Evolutionary conservation across 35 echinoderm and acorn worm genomes (phyloP), one percentile per base, ranked within the genome.

Genomic region (Acanthaster planci): DNA sequence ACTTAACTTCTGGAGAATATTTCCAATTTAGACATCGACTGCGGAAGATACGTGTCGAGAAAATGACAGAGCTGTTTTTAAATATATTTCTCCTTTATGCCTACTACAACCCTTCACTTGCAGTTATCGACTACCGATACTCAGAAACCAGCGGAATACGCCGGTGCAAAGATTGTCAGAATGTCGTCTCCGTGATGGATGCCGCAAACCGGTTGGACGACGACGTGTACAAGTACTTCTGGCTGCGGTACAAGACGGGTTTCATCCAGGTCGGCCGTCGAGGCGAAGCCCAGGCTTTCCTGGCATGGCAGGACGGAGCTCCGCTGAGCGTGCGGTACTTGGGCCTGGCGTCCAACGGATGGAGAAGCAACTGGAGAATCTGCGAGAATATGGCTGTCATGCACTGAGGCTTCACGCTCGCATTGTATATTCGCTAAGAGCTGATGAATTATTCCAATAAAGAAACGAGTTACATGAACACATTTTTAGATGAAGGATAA

Each of bases 241-340:
- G 58, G 52, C 53, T 83, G 26, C 53, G 53, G 21, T 83, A 58
- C 58, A 23, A 10, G 0, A 57, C 36, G 36, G 81, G 81, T 5
- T 58, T 55, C 8, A 57, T 83, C 7, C 17, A 54, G 15, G 50
- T 83, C 6, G 81, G 81, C 58, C 53, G 52, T n/a, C 8, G 38
- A 30, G 81, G 81, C 27, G 60, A 76, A 8, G 0, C 2, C 7
- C 4, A 47, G 42, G 10, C 83, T 15, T 85, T 85, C 30, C 68
- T 85, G 83, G 8, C 21, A 35, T 85, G 83, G 83, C 83, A 85
- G 40, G 83, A 85, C 47, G 34, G 19, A 3, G 34, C 38, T 47
- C 83, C 83, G 12, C 29, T 85, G n/a, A 67, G 38, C 19, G 60
- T 85, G 36, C 59, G 67, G 36, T 85, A 85, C 31, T 15, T 85